phyloP scores from a whole-genome alignment of 1,140 invertebrate species.

The Orius laevigatus region DNA sequence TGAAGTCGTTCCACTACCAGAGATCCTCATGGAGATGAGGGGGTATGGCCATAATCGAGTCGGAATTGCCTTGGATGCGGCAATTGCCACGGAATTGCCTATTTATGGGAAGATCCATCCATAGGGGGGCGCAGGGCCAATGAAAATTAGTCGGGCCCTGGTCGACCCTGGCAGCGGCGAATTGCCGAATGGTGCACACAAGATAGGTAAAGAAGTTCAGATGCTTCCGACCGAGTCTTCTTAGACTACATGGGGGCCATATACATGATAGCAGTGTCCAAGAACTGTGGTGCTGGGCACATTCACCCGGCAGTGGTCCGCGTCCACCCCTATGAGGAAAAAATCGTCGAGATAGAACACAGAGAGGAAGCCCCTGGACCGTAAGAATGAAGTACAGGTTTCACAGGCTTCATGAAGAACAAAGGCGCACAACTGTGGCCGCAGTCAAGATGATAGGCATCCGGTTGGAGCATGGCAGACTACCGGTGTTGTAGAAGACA shows the following conservation, averaged over 20 bases:
- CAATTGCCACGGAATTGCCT: neutral
- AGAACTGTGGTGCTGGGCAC: neutral
- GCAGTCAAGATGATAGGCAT: too few species aligned
- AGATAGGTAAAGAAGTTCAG: neutral
- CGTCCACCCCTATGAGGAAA: neutral
- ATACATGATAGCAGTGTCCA: neutral
- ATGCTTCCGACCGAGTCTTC: too few species aligned
- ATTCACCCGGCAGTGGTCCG: neutral
- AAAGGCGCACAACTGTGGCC: neutral
- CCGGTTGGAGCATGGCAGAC: too few species aligned
- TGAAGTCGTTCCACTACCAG: neutral
- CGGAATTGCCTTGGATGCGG: neutral
- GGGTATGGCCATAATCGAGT: neutral
- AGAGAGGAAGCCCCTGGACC: neutral
- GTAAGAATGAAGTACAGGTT: neutral
- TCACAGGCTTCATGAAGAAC: neutral
- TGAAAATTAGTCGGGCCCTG: neutral
- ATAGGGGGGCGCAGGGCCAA: neutral
- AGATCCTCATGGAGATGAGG: neutral
- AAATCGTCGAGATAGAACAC: neutral
- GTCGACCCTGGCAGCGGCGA: neutral
- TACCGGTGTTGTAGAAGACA: too few species aligned
- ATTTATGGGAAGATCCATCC: too few species aligned
- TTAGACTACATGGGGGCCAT: neutral
- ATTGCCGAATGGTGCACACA: neutral